Conservation (phyloP, 2,797 vertebrate species). For the Platalea minor region DNA sequence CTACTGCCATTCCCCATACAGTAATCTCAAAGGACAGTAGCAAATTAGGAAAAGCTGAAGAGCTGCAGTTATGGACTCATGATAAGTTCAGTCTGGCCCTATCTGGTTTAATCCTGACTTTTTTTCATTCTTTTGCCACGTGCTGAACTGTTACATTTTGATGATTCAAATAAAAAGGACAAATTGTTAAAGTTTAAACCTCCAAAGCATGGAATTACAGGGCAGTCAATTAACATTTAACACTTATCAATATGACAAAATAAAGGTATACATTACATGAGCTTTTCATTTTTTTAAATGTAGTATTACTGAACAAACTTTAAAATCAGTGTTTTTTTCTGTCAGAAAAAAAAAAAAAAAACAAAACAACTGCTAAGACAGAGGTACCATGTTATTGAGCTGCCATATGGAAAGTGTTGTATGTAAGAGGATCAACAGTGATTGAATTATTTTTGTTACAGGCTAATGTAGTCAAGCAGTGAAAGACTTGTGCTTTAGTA, state of each 20-base stretch:
- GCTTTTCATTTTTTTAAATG: background rate
- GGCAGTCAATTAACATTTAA: background rate
- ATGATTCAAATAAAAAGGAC: background rate
- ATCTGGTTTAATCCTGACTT: background rate
- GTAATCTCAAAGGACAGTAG: background rate
- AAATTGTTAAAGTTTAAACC: background rate
- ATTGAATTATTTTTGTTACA: conserved; percentile 42
- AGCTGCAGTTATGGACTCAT: background rate
- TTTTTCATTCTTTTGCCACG: background rate
- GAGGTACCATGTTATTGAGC: background rate
- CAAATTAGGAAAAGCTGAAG: background rate
- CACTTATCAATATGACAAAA: background rate
- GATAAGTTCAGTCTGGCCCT: background rate
- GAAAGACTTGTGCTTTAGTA: background rate
- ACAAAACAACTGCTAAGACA: background rate
- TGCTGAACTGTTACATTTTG: background rate
- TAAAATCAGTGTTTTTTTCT: background rate
- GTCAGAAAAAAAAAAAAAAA: background rate
- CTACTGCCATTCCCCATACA: background rate
- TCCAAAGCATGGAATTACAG: background rate
- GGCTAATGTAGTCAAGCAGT: background rate
- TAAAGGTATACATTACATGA: background rate
- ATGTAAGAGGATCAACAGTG: background rate
- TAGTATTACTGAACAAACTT: background rate
- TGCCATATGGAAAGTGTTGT: conserved; percentile 44